These are phyloP conservation scores for Latrodectus hesperus DNA, from an alignment of 2,888 invertebrate species.

Conservation along the genomic window DNA sequence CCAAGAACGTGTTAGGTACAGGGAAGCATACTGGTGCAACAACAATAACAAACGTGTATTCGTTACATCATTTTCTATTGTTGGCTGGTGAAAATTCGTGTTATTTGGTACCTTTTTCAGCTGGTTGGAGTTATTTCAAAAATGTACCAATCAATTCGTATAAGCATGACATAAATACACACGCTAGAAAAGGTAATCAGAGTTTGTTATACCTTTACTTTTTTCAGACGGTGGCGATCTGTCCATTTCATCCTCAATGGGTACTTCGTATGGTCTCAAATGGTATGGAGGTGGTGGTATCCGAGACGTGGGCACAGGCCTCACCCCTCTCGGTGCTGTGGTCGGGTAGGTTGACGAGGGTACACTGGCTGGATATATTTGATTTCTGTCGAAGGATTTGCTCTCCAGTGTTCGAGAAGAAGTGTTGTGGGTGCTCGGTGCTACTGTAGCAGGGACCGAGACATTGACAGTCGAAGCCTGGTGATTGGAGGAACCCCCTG, in stretches of 20 bases:
- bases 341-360: slow-evolving; percentile 2
- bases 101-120: too few species aligned
- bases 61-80: too few species aligned
- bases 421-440: slow-evolving; percentile 19
- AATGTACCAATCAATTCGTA: too few species aligned
- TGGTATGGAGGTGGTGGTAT: slow-evolving; percentile 23
- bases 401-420: slow-evolving; percentile 22
- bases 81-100: too few species aligned
- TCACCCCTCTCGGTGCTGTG: slow-evolving; percentile 18
- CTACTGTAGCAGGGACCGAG: slow-evolving; percentile 30
- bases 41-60: too few species aligned
- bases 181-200: too few species aligned
- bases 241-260: slow-evolving; percentile 67
- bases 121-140: too few species aligned
- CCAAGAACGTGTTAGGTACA: too few species aligned
- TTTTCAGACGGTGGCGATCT: slow-evolving; percentile 53
- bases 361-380: slow-evolving; percentile 14
- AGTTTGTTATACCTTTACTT: slow-evolving; percentile 23
- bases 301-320: slow-evolving; percentile 15
- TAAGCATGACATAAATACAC: too few species aligned
- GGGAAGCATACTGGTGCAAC: too few species aligned
- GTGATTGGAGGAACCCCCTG: slow-evolving; percentile 39
- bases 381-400: slow-evolving; percentile 39
- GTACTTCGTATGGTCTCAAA: slow-evolving; percentile 55
- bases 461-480: slow-evolving; percentile 36